Base-by-base conservation (phyloP, 2,797 vertebrate species). In the Kryptolebias ocellatus region DNA sequence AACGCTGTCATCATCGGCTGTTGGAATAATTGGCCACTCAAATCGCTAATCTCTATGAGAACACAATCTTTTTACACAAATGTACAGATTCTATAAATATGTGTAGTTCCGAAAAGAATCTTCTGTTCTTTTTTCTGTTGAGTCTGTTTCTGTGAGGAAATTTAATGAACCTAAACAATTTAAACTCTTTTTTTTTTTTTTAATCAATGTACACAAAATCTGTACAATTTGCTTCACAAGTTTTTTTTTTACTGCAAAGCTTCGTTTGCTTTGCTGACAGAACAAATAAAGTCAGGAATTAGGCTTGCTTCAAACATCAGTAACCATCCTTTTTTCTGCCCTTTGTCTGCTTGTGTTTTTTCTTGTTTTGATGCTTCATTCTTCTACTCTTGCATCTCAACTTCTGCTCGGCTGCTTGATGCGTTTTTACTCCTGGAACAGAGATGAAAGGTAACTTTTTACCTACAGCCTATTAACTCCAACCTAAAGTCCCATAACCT, bases 371-470 rank as follows among this genome's bases (percentile, higher is more conserved):
- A 45, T 66, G 45, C 74, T 64, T 54, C 42, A 51, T 17, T 10
- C 47, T 44, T 56, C 45, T 52, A 2, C 34, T 44, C 56, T 75
- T 78, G 68, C 66, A 65, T 55, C 67, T 67, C 69, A 70, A 55
- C 67, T 63, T 76, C 62, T 50, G 15, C 71, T 79, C 66, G 71
- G 60, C 87, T 87, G 81, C 79, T 61, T 84, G 67, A 58, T 77
- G 60, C 71, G 47, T 60, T 83, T 80, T 24, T 24, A 24, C n/a
- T 18, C 52, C 72, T 53, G 84, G 68, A 85, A 45, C 85, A 90
- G 91, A 89, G 84, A 84, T 60, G 29, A 90, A 83, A 88, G 89
- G 87, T 91, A 53, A 85, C 87, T 53, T 34, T 60, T 57, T 28
- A 64, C 0, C 10, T 53, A 49, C 42, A 1, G 16, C 15, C 5